A percentile compares a stretch with the other conserved stretches of the same genome.
Conservation (phyloP, 2,113 vertebrate species). For the Mastomys coucha region DNA sequence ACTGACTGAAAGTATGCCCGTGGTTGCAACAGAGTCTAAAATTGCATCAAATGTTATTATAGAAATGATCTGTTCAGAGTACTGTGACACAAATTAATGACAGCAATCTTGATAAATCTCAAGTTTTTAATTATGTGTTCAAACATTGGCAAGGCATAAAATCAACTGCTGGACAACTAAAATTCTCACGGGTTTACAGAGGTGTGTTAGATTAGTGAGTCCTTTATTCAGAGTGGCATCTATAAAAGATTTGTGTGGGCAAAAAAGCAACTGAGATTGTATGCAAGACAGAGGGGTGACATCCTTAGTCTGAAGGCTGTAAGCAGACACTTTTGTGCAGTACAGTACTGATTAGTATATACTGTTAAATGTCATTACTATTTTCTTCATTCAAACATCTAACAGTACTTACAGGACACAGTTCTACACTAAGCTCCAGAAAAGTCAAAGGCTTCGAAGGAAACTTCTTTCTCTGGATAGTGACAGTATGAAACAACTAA, state of each 20-base stretch:
- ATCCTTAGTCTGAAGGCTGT: background rate
- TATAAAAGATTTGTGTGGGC: rapidly evolving
- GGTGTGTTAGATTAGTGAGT: background rate
- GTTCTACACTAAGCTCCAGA: background rate
- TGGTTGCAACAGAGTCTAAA: background rate
- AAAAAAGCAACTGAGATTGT: background rate
- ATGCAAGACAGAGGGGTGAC: background rate
- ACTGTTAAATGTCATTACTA: background rate
- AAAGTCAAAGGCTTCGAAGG: background rate
- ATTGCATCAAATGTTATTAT: no score
- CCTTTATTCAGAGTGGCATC: background rate
- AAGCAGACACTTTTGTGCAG: background rate
- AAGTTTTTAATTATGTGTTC: background rate
- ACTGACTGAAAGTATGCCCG: background rate
- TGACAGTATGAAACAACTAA: background rate
- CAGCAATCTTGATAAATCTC: background rate
- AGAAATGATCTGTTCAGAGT: background rate
- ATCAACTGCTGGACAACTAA: background rate
- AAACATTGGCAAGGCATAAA: background rate
- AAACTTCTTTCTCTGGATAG: background rate
- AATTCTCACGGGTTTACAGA: background rate
- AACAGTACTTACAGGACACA: background rate
- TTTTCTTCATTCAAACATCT: background rate
- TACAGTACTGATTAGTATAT: no score
- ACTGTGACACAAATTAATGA: background rate